Percentiles rank a stretch among this genome's conserved stretches.
phyloP scores from a whole-genome alignment of 2,888 invertebrate genomes.

The Neoitamus cyanurus region DNA sequence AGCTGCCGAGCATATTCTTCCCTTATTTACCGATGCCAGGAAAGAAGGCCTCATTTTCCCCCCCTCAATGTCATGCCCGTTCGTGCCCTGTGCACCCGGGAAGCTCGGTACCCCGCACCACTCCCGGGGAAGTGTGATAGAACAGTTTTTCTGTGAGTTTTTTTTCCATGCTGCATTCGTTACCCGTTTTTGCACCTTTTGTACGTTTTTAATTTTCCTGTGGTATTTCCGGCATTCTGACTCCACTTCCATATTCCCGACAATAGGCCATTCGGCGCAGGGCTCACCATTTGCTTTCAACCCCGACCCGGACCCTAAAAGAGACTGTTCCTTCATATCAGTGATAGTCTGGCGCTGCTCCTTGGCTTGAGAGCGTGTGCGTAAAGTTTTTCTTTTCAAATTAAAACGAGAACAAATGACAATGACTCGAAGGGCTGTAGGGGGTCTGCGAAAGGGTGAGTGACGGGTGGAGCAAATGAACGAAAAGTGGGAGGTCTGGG shows the following conservation, averaged over 20 bases:
- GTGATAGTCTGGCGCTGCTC: background rate
- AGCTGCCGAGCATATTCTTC: conserved; percentile 16
- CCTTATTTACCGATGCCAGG: conserved; percentile 35
- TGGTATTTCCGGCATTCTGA: conserved; percentile 53
- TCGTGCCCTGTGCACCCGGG: background rate
- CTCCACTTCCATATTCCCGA: conserved; percentile 41
- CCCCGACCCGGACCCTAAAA: conserved; percentile 14
- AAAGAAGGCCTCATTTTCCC: conserved; percentile 9
- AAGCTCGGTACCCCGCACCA: background rate
- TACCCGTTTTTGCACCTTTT: conserved; percentile 52
- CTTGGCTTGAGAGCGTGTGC: conserved; percentile 3
- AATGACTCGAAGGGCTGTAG: background rate
- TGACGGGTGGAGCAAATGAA: background rate
- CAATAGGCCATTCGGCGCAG: conserved; percentile 15
- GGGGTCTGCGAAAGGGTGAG: background rate
- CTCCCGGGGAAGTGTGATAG: conserved; percentile 15
- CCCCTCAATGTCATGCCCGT: conserved; percentile 4
- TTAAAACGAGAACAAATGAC: conserved; percentile 36
- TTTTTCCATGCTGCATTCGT: conserved; percentile 31
- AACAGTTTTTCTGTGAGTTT: conserved; percentile 19
- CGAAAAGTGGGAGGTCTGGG: background rate
- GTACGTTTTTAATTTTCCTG: conserved; percentile 54
- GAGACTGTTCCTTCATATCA: background rate
- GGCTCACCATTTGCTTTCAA: conserved; percentile 25
- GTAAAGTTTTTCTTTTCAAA: conserved; percentile 36